These are phyloP conservation scores for Archips crataeganus DNA, from an alignment of 2,888 invertebrate species.

Conservation along the genomic window DNA sequence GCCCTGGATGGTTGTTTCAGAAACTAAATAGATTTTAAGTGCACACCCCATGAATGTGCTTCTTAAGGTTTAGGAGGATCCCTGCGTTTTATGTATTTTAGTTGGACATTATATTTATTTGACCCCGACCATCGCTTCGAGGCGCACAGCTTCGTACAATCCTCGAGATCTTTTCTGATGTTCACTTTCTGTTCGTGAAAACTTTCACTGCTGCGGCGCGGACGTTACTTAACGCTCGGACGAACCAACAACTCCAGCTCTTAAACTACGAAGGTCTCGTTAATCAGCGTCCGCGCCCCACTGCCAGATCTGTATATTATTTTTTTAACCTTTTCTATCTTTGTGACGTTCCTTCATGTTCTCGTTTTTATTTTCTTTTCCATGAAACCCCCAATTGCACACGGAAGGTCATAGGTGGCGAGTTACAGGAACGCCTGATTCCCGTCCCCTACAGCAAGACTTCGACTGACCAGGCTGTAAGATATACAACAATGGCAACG, in stretches of 20 bases:
- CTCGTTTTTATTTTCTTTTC: conserved; percentile 88
- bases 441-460: conserved; percentile 99
- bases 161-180: conserved; percentile 64
- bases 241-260: neutral
- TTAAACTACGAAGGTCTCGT: too few species aligned
- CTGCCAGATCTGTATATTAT: conserved; percentile 51
- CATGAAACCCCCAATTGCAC: conserved; percentile 93
- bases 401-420: conserved; percentile 99
- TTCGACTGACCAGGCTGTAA: conserved; percentile 99
- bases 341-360: conserved; percentile 80
- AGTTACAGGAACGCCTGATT: conserved; percentile 99
- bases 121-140: conserved; percentile 75
- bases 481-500: conserved; percentile 82
- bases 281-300: conserved; percentile 56
- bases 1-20: conserved; percentile 77
- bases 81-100: conserved; percentile 70
- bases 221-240: conserved; percentile 53
- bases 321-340: conserved; percentile 59
- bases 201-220: conserved; percentile 64
- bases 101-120: conserved; percentile 70
- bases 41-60: conserved; percentile 85
- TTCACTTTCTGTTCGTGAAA: conserved; percentile 62
- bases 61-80: conserved; percentile 77
- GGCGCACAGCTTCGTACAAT: conserved; percentile 78
- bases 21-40: conserved; percentile 69